A percentile compares a stretch with the other conserved stretches of the same genome.
Conservation (phyloP, 2,797 vertebrate genomes). For the Labroides dimidiatus region DNA sequence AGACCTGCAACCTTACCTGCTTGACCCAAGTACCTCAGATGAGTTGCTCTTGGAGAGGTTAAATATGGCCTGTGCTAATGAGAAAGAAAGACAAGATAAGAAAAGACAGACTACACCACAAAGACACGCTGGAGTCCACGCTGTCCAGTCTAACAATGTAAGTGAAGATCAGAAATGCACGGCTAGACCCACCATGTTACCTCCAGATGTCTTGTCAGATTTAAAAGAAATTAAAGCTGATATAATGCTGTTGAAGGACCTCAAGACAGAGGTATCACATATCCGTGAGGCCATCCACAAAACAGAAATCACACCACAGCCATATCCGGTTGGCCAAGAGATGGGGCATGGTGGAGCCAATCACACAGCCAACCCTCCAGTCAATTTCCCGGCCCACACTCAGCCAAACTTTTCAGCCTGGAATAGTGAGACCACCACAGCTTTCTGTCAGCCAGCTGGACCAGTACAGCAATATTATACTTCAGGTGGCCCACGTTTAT, state of each 20-base stretch:
- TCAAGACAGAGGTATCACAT: background rate
- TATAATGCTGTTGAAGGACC: slow-evolving; percentile 14
- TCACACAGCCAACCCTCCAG: background rate
- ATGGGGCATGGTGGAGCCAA: background rate
- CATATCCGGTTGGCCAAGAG: background rate
- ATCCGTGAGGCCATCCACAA: background rate
- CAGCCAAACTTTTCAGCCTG: background rate
- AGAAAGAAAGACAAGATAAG: slow-evolving; percentile 21
- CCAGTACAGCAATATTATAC: background rate
- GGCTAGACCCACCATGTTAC: background rate
- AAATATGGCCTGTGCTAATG: background rate
- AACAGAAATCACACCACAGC: background rate
- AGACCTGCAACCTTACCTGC: slow-evolving; percentile 9
- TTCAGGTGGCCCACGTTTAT: background rate
- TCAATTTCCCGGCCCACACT: background rate
- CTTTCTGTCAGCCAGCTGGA: background rate
- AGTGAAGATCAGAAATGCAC: background rate
- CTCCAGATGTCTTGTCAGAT: background rate
- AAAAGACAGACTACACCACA: slow-evolving; percentile 5
- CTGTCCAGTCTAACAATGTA: slow-evolving; percentile 1
- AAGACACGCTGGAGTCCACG: background rate
- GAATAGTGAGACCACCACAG: background rate
- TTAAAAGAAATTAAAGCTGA: slow-evolving; percentile 16
- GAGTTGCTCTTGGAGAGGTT: slow-evolving; percentile 3
- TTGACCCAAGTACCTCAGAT: slow-evolving; percentile 1